Conservation (phyloP, 2,888 invertebrate genomes). For the Agrotis segetum region DNA sequence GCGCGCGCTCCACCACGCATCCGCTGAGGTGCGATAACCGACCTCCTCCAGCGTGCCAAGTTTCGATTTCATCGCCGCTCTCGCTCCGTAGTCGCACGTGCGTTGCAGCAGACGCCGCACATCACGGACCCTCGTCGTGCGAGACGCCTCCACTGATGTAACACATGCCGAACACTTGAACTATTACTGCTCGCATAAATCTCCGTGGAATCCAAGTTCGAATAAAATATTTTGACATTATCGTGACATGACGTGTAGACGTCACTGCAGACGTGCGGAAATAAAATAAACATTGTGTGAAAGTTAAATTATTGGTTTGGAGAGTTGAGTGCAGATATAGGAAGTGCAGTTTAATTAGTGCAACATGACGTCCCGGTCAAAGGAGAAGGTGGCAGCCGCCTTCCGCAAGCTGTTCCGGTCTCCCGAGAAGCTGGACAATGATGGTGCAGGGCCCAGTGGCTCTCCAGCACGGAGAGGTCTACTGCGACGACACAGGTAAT, state of each 20-base stretch:
- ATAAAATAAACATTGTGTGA: conserved; percentile 71
- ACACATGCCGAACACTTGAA: conserved; percentile 65
- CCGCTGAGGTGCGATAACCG: conserved; percentile 82
- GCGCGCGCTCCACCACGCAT: conserved; percentile 73
- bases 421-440: conserved; percentile 93
- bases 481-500: conserved; percentile 87
- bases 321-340: conserved; percentile 73
- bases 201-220: conserved; percentile 63
- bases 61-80: conserved; percentile 83
- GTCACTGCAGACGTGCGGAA: conserved; percentile 66
- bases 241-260: conserved; percentile 77
- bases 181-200: conserved; percentile 58
- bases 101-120: conserved; percentile 70
- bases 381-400: conserved; percentile 95
- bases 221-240: conserved; percentile 76
- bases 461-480: conserved; percentile 91
- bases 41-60: conserved; percentile 82
- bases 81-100: conserved; percentile 84
- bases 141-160: conserved; percentile 76
- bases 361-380: conserved; percentile 94
- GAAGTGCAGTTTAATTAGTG: conserved; percentile 76
- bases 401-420: conserved; percentile 95
- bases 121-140: conserved; percentile 71
- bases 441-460: conserved; percentile 91
- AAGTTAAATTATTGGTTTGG: conserved; percentile 67